Base-by-base conservation (phyloP, 2,113 vertebrate species). In the Chrysemys picta region DNA sequence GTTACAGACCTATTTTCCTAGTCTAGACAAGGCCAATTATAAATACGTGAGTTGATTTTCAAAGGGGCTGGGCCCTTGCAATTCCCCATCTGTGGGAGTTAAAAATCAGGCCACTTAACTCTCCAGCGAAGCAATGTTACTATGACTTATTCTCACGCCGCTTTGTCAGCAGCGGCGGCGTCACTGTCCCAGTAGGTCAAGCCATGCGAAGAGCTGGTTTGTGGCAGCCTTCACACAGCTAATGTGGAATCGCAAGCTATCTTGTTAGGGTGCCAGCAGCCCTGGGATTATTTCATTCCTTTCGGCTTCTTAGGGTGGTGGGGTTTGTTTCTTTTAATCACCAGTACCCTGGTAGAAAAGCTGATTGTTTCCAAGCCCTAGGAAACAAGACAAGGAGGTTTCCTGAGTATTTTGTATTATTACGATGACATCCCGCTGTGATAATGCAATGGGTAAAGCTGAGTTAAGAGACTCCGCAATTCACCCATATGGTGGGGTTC, bases 101-200 rank as follows among this genome's bases (percentile, higher is more conserved):
- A 12, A 29, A 21, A 16, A 69, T 31, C 62, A 69, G 16, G 31
- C 62, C 31, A 8, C 29, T 14, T 14, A 31, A 9, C 31, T 72
- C 2, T 2, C 0, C 0, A 19, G 35, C 2, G 0, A 27, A 59
- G 35, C 45, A 50, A 38, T 1, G 0, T 5, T 4, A 25, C n/a
- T 10, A 21, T 69, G 65, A 38, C 35, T 42, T 0, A 2, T 5
- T 47, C 27, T 84, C 17, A 29, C 1, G 11, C 6, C 2, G 3
- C 27, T 84, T 1, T 10, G 80, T n/a, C 50, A 69, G 80, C 57
- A 1, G 4, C 16, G 57, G 57, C n/a, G 45, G 10, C 45, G 22
- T 38, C 80, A 2, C 4, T 0, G 0, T 45, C 72, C 59, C n/a
- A 47, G 84, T 1, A 52, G 72, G 54, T 50, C 21, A 29, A 2